Conservation (phyloP, 2,888 invertebrate genomes). For the Agrochola lota region DNA sequence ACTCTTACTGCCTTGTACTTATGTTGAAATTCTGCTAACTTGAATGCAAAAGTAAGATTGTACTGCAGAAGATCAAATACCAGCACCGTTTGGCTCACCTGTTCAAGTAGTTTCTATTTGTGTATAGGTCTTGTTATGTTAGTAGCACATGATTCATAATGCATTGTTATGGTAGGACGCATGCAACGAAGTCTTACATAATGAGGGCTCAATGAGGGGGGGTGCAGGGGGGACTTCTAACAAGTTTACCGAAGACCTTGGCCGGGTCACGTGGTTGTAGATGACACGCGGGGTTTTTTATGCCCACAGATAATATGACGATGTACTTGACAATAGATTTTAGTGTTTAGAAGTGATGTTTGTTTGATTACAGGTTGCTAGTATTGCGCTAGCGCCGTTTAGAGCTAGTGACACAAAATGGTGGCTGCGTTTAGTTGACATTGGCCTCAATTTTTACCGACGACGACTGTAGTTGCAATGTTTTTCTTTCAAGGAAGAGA, state of each 20-base stretch:
- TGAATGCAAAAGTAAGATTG: conserved; percentile 26
- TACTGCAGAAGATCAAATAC: conserved; percentile 27
- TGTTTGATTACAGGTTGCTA: conserved; percentile 26
- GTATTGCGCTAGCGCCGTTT: conserved; percentile 13
- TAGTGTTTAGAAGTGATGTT: conserved; percentile 46
- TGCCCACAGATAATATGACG: conserved; percentile 44
- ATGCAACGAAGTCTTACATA: conserved; percentile 70
- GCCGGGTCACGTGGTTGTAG: conserved; percentile 60
- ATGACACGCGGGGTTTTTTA: conserved; percentile 56
- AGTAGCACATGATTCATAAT: conserved; percentile 64
- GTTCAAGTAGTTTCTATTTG: conserved; percentile 19
- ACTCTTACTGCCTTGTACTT: conserved; percentile 29
- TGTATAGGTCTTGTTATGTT: conserved; percentile 36
- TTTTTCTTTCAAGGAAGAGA: conserved; percentile 27
- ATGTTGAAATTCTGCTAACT: conserved; percentile 44
- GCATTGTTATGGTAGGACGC: conserved; percentile 72
- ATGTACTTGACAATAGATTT: conserved; percentile 55
- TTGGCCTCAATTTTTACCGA: conserved; percentile 42
- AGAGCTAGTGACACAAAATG: conserved; percentile 25
- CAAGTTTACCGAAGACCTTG: conserved; percentile 73
- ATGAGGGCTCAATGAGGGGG: conserved; percentile 66
- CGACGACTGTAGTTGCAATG: not conserved
- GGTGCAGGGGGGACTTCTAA: conserved; percentile 58
- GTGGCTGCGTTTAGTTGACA: conserved; percentile 36
- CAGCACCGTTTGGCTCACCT: conserved; percentile 22